Base-by-base conservation (phyloP, 2,888 invertebrate genomes). In the Cecidostiba fungosa region DNA sequence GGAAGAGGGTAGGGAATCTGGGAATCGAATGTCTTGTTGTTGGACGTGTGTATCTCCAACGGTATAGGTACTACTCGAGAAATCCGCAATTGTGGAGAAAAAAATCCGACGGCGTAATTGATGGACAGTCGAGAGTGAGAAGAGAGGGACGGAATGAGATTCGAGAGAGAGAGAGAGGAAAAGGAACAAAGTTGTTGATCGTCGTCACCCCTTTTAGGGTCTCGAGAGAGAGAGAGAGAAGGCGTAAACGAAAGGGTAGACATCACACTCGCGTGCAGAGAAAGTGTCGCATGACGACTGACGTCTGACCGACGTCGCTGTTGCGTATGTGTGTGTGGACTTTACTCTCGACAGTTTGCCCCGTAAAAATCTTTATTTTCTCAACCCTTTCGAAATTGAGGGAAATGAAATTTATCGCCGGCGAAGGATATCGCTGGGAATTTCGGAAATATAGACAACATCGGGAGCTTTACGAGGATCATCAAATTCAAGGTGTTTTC, bases 61-160 rank as follows among this genome's bases (percentile, higher is more conserved):
- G 19, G 74, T 82, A 50, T 50, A 50, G 3, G 47, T 50, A 50
- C 90, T 87, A 89, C 88, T 86, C 86, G 86, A 88, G 85, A 87
- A 88, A 88, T 92, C 90, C 91, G 89, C 91, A 91, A 92, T 92
- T 92, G 92, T 91, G 91, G 92, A 92, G 89, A 69, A 85, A 54
- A 85, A 85, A 85, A 39, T 66, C 59, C 69, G 77, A 29, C 74
- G 78, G 39, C 19, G 85, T 92, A 92, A 93, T 93, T 92, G 92
- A 92, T 91, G 92, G 91, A 92, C 90, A 91, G 90, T 89, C 79
- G 77, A n/a, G 50, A 59, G 70, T 54, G 69, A 36, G 36, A 62
- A 73, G 84, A 23, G 74, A 81, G 77, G 26, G 26, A 54, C 47
- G 81, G 72, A 43, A 70, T 69, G 69, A 72, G 69, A 85, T 43